Base-by-base conservation (phyloP, 1,140 invertebrate genomes). In the Apis mellifera region DNA sequence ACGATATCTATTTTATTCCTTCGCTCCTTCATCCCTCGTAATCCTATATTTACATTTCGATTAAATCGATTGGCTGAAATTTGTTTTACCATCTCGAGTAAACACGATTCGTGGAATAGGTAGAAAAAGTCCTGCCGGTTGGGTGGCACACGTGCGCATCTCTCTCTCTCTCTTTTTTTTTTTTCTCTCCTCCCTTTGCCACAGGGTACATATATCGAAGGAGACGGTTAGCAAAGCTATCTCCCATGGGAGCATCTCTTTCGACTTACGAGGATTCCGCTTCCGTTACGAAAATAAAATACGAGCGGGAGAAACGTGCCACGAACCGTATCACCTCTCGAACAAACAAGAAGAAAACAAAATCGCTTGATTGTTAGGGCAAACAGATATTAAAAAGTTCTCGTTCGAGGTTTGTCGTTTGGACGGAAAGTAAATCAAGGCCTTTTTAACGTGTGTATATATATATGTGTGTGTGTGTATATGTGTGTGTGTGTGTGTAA, bases 281-380 rank as follows among this genome's bases (percentile, higher is more conserved):
- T 90, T 86, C 90, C 90, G 89, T 90, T 89, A 89, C 87, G 75
- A 89, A 90, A 90, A 90, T 89, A 90, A 89, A 84, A 78, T 64
- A 76, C 65, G 64, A 72, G 78, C 21, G 73, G 68, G 82, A 66
- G 84, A 62, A 78, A 54, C 57, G 32, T 42, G 81, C 77, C 77
- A 72, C 84, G 80, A 77, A 87, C 85, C 86, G 86, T 87, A 76
- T 86, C 64, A 86, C 68, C 82, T 62, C 65, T 13, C n/a, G 42
- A 68, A 77, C 48, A 76, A 70, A 83, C 50, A 66, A 74, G 55
- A 71, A 76, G 8, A 54, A 42, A 42, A 57, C 71, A 80, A 66
- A 73, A 71, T 5, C 50, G n/a, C 73, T 86, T 65, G 62, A 87
- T 86, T 86, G 62, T 86, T 42, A 77, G 72, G 77, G 78, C 78